Evolutionary conservation across 35 echinoderm and acorn worm species (phyloP), one percentile per base, ranked within the genome.

Genomic region (Holothuria glaberrima): DNA sequence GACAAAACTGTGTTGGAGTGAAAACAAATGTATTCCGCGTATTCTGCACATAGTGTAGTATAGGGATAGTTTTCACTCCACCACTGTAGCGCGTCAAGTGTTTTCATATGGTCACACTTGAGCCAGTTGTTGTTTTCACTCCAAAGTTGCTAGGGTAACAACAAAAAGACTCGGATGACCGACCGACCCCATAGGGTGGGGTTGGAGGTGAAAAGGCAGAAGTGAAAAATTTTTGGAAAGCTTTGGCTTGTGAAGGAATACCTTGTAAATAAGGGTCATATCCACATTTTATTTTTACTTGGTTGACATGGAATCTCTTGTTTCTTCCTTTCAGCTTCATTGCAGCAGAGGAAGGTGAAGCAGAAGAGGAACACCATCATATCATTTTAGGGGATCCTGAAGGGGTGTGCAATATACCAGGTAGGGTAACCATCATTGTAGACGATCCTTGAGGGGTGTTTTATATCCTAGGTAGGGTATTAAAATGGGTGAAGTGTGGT

Each of bases 331-430:
- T 1, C 63, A 87, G 85, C 67, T 87, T 87, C 24, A 87, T 87
- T 12, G 64, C 85, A 35, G 54, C 84, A 18, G 65, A 86, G 44
- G 65, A 72, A 17, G 90, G 76, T 2, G 82, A 91, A 1, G 3
- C 62, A 28, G 90, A 86, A 6, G 38, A 69, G 19, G 65, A 26
- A 0, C 71, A 58, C 20, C 65, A 83, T 21, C 78, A 85, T 59
- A 84, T 91, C 32, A 61, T 70, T 17, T 26, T 91, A 28, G 92
- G 84, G 21, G 74, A 69, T 21, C 92, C 92, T 83, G 92, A 93
- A 44, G 79, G 92, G 5, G 77, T 89, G 19, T 93, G 86, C 56
- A 41, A 67, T 73, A 71, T 89, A 22, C 92, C 92, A 83, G 92
- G 92, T 93, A 22, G 28, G 78, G 19, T 6, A 3, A 35, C 27